phyloP scores from a whole-genome alignment of 2,113 vertebrate species.

The Sylvietta virens region DNA sequence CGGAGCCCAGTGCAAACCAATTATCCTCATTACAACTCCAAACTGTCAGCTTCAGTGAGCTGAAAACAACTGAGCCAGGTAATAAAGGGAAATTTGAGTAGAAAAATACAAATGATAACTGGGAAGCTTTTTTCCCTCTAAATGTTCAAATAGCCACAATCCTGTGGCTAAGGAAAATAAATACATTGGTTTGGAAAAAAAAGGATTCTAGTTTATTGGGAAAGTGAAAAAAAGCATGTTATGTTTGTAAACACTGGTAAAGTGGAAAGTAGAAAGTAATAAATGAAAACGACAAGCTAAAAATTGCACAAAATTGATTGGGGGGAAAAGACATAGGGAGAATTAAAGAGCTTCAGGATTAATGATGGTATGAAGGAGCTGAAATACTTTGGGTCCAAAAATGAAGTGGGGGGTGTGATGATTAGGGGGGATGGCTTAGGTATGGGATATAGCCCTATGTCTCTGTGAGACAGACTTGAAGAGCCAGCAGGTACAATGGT shows the following conservation, averaged over 20 bases:
- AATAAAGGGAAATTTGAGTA: not conserved
- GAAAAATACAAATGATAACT: not conserved
- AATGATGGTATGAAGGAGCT: not conserved
- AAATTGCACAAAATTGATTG: not conserved
- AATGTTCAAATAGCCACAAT: not conserved
- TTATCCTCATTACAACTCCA: constrained; percentile 12
- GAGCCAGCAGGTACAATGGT: not conserved
- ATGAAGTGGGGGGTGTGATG: not conserved
- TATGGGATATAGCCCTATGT: not conserved
- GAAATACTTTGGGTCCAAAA: not conserved
- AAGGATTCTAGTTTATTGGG: not conserved
- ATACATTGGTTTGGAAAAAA: not conserved
- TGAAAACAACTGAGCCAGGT: not conserved
- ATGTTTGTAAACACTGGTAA: not conserved
- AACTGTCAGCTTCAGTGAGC: not conserved
- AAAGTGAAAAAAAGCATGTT: not conserved
- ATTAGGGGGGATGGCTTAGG: not conserved
- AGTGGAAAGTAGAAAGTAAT: not conserved
- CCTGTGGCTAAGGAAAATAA: not conserved
- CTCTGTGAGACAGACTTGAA: not conserved
- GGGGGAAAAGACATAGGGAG: not conserved
- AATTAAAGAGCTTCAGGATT: not conserved
- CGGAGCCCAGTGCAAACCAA: constrained; percentile 20
- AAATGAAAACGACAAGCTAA: not conserved
- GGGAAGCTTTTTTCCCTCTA: not conserved